A percentile compares a stretch with the other conserved stretches of the same genome.
phyloP scores from a whole-genome alignment of 2,113 vertebrate species.

The Oceanodroma tethys region DNA sequence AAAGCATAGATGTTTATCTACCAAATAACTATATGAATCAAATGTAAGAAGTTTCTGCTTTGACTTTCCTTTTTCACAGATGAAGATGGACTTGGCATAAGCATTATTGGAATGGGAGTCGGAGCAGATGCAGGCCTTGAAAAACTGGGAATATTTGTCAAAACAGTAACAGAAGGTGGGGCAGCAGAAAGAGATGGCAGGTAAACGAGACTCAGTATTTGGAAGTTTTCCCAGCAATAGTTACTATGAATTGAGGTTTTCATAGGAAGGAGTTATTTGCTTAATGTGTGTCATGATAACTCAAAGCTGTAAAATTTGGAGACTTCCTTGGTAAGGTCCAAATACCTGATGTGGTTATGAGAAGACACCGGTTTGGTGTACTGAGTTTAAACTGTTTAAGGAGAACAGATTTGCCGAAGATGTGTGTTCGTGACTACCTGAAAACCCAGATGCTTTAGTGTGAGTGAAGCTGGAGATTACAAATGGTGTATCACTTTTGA shows the following conservation, averaged over 20 bases:
- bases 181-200: slow-evolving; percentile 92
- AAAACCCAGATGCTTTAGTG: neutral
- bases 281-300: neutral
- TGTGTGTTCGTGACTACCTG: neutral
- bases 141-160: slow-evolving; percentile 98
- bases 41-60: neutral
- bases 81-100: slow-evolving; percentile 95
- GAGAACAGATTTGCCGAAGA: neutral
- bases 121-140: slow-evolving; percentile 95
- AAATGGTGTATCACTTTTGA: neutral
- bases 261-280: neutral
- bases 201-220: slow-evolving; percentile 69
- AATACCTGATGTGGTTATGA: neutral
- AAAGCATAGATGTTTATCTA: neutral
- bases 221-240: neutral
- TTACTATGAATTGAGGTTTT: neutral
- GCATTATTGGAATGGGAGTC: slow-evolving; percentile 99
- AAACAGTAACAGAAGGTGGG: slow-evolving; percentile 95
- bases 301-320: neutral
- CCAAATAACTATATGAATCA: neutral
- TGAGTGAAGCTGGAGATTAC: neutral
- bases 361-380: neutral
- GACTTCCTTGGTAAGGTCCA: neutral
- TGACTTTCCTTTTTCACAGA: slow-evolving; percentile 73
- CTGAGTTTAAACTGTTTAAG: neutral